These are phyloP conservation scores for Idaea biselata DNA, from an alignment of 2,888 invertebrate genomes.

Conservation along the genomic window DNA sequence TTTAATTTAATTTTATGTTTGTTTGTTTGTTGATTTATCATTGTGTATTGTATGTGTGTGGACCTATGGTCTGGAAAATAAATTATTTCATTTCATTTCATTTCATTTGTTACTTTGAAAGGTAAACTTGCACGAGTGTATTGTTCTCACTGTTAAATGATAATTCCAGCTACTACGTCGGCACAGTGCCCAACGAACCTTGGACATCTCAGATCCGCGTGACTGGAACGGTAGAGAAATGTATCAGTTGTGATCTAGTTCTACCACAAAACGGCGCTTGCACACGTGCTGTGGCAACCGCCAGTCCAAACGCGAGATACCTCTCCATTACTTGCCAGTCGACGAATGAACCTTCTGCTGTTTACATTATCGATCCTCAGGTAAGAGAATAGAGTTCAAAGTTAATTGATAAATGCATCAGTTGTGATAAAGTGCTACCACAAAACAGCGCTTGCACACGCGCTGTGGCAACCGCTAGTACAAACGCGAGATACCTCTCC, in stretches of 20 bases:
- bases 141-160: background rate
- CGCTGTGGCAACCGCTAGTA: conserved; percentile 83
- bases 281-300: conserved; percentile 80
- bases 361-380: conserved; percentile 73
- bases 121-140: no score
- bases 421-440: conserved; percentile 82
- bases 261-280: conserved; percentile 82
- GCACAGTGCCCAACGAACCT: conserved; percentile 82
- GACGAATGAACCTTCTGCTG: conserved; percentile 82
- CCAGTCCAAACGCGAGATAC: conserved; percentile 83
- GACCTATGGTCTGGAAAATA: no score
- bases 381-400: conserved; percentile 38
- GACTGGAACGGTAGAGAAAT: conserved; percentile 64
- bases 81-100: no score
- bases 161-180: conserved; percentile 85
- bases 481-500: conserved; percentile 82
- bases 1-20: no score
- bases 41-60: no score
- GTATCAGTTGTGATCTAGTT: conserved; percentile 84
- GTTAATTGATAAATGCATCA: conserved; percentile 77
- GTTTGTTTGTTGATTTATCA: no score
- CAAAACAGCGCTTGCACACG: conserved; percentile 82
- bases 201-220: conserved; percentile 86
- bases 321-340: conserved; percentile 87
- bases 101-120: no score